Base-by-base conservation (phyloP, 2,888 invertebrate species). In the Amorpha juglandis region DNA sequence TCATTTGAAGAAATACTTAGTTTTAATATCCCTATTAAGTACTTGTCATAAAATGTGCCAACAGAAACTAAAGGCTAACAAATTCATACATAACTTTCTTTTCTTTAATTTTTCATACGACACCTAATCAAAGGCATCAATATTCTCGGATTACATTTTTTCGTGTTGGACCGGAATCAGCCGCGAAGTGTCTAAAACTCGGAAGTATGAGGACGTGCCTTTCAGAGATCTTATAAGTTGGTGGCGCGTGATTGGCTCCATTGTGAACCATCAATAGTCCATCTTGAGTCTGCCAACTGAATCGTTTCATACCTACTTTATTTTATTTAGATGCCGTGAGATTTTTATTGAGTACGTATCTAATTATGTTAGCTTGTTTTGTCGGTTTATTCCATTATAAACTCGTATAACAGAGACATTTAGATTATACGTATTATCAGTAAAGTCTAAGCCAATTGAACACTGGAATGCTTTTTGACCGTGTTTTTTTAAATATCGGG, bases 191-290 rank as follows among this genome's bases (percentile, higher is more conserved):
- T 78, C 77, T 74, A 74, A 72, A 81, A 86, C 80, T 86, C 83
- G 86, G 84, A 86, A 83, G 87, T 82, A 77, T 70, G 76, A 77
- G 80, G 81, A 91, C 91, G 90, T 91, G 92, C 85, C 78, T 83
- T 78, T 77, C 71, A 81, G 85, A 84, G 87, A 84, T 84, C 84
- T 83, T 78, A 79, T 79, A 84, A 89, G 83, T 90, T 88, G 82
- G 81, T 78, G 73, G 73, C 77, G 83, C 84, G 81, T 92, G 92
- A 92, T 92, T 92, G 92, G 87, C 84, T 80, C 87, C 81, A 91
- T 92, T 92, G 92, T 92, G 78, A 81, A 78, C 78, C 81, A 71
- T 90, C 87, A 89, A 89, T 89, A 87, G 85, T 82, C 88, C 83
- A 84, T 81, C 84, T 82, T 77, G 78, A 80, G 81, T 77, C 84